These are phyloP conservation scores for Allacma fusca DNA, from an alignment of 2,888 invertebrate species.

Conservation along the genomic window DNA sequence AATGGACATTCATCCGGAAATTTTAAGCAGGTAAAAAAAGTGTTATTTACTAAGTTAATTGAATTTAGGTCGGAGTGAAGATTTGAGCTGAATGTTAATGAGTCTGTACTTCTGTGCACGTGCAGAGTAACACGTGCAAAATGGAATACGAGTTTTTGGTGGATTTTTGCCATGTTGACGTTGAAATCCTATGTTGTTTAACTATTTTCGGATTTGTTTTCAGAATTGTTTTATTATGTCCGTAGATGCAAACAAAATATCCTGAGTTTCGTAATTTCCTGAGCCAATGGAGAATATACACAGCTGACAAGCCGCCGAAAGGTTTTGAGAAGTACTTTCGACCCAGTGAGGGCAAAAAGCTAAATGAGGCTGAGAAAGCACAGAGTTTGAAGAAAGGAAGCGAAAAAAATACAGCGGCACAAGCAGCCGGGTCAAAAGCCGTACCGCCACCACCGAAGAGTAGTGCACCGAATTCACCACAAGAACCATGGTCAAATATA, in stretches of 20 bases:
- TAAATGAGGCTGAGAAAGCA: constrained; percentile 62
- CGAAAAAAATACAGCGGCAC: constrained; percentile 18
- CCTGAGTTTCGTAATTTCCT: constrained; percentile 56
- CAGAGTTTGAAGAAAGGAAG: constrained; percentile 10
- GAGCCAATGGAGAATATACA: constrained; percentile 54
- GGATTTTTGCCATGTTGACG: too few species aligned
- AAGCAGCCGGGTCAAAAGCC: constrained; percentile 3
- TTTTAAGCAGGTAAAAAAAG: constrained; percentile 43
- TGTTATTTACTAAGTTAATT: neutral
- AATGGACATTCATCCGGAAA: constrained; percentile 41
- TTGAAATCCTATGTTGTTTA: too few species aligned
- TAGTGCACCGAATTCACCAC: neutral
- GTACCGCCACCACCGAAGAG: constrained; percentile 49
- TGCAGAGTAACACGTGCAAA: too few species aligned
- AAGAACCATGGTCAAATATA: constrained; percentile 59
- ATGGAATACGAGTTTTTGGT: too few species aligned
- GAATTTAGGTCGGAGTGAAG: neutral
- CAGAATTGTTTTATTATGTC: too few species aligned
- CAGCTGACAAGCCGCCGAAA: constrained; percentile 79
- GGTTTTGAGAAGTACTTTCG: constrained; percentile 94
- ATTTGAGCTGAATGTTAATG: neutral
- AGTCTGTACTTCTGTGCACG: too few species aligned
- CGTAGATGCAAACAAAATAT: constrained; percentile 49
- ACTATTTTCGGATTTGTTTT: neutral
- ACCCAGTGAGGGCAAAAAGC: constrained; percentile 64